Percentiles rank a stretch among this genome's conserved stretches.
These are phyloP conservation scores for Burhinus oedicnemus DNA, from an alignment of 2,113 vertebrate genomes.

Conservation along the genomic window DNA sequence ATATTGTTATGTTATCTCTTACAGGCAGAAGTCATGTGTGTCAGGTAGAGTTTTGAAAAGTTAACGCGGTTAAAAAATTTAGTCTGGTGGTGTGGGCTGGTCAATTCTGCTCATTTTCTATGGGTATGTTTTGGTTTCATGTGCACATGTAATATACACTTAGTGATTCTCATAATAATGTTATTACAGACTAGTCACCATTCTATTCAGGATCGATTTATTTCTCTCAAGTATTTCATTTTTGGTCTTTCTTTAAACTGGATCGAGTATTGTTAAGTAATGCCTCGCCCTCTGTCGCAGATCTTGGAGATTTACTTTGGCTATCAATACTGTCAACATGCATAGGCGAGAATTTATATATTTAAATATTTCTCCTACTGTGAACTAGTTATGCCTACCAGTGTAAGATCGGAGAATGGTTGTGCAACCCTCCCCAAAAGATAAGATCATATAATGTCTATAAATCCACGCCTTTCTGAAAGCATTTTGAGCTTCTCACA, in stretches of 20 bases:
- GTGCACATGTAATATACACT: not conserved
- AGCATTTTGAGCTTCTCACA: not conserved
- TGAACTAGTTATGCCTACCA: conserved; percentile 11
- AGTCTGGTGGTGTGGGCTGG: not conserved
- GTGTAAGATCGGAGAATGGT: not conserved
- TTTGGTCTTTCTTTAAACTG: conserved; percentile 28
- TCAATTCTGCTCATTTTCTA: not conserved
- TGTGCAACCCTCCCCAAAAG: not conserved
- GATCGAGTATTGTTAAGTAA: conserved; percentile 40
- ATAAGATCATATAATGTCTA: not conserved
- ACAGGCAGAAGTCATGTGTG: not conserved
- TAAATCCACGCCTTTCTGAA: not conserved
- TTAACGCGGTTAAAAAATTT: not conserved
- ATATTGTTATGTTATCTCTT: not conserved
- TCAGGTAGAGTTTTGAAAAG: not conserved
- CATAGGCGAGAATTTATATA: not conserved
- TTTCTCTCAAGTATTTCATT: not conserved
- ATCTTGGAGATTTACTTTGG: conserved; percentile 30
- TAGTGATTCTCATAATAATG: not conserved
- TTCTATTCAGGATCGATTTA: not conserved
- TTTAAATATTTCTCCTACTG: conserved; percentile 44
- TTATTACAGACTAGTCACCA: not conserved
- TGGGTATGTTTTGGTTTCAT: not conserved
- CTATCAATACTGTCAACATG: conserved; percentile 43
- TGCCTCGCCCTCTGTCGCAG: conserved; percentile 5